Evolutionary conservation across 1,140 invertebrate species (phyloP), one percentile per base, ranked within the genome.

Genomic region (Kradibia gibbosae): DNA sequence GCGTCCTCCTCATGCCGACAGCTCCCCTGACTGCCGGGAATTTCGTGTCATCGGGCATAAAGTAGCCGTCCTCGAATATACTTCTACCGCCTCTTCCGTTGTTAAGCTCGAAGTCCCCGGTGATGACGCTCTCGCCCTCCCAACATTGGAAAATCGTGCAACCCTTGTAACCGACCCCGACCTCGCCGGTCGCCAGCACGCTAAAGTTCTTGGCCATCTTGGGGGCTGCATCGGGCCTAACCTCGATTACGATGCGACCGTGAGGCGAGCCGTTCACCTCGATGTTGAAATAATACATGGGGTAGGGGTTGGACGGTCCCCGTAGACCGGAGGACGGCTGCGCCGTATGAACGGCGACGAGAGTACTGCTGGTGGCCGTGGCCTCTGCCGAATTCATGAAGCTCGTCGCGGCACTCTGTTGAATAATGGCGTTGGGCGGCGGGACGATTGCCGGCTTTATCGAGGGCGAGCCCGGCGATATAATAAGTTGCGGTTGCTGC

Each of bases 161-260:
- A 20, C 95, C 95, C 82, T 95, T 95, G 86, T 96, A 96, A 39
- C 95, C 94, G 77, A 95, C 93, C 17, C 96, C 96, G 31, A 94
- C 92, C 85, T 97, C 96, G 3, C 96, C 96, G 0, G 95, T 96
- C 17, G 95, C 94, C 4, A 98, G 90, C 1, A 95, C 92, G 81
- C 94, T 93, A 89, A 98, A 98, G 90, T 98, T 98, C 88, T 96
- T 96, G 34, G 96, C 95, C 93, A 98, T 98, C 87, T 95, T 96
- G 5, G 97, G 97, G 4, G 96, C 96, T 8, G 94, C 94, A 89
- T 98, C 96, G 11, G 94, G 94, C 83, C 96, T 93, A 13, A 97
- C 94, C 92, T 98, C 96, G 83, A 97, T 95, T 7, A 97, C 93
- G 73, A 97, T 93, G 25, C 96, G 92, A 0, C 96, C 96, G 78